A percentile compares a stretch with the other conserved stretches of the same genome.
phyloP scores from a whole-genome alignment of 2,888 invertebrate genomes.

The Eueremaeus valkanovi region DNA sequence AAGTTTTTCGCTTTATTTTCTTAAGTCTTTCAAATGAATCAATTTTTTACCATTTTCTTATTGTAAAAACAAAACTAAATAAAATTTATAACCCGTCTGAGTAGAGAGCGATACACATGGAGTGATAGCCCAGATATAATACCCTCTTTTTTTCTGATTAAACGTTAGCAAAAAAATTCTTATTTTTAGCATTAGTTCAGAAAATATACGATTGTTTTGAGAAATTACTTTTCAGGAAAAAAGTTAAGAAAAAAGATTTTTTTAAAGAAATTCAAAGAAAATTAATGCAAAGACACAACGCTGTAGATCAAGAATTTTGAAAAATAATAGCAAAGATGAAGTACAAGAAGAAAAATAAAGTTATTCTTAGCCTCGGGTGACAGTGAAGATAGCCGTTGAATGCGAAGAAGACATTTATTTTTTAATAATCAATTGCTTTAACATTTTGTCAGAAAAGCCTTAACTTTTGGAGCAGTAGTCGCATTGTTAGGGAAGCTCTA shows the following conservation, averaged over 20 bases:
- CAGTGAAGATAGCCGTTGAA: neutral
- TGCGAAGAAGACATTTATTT: neutral
- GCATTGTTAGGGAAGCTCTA: too few species aligned
- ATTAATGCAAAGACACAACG: neutral
- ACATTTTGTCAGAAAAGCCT: neutral
- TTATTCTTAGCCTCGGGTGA: constrained; percentile 20
- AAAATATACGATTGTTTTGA: constrained; percentile 8
- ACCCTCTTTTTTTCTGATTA: constrained; percentile 13
- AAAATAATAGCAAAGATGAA: constrained; percentile 3
- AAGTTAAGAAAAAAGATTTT: too few species aligned
- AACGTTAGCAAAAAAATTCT: neutral
- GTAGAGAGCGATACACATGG: neutral
- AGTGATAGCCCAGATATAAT: constrained; percentile 22
- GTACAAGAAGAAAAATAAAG: too few species aligned
- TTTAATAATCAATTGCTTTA: neutral
- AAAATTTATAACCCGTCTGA: constrained; percentile 17
- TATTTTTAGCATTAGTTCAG: neutral
- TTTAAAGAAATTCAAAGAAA: neutral
- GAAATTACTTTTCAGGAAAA: neutral
- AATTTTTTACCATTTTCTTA: too few species aligned
- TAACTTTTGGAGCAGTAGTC: neutral
- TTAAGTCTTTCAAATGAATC: too few species aligned
- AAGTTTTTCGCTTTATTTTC: too few species aligned
- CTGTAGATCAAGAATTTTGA: constrained; percentile 17
- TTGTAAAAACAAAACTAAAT: neutral